Base-by-base conservation (phyloP, 2,888 invertebrate genomes). In the Latheticus oryzae region DNA sequence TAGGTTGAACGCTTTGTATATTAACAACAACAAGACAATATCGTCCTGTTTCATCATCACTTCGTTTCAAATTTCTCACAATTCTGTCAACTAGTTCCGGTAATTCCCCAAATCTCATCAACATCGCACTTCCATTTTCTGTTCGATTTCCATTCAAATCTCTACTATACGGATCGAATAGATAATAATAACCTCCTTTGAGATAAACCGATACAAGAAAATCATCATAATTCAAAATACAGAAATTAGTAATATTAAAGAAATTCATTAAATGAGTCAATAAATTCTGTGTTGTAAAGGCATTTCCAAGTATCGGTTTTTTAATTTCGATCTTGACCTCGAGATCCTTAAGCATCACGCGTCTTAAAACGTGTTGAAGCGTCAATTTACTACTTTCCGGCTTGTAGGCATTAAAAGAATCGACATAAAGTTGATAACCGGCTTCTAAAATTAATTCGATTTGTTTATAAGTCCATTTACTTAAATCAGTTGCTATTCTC, bases 111-210 rank as follows among this genome's bases (percentile, higher is more conserved):
- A 68, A 73, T 47, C 63, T 60, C 16, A 71, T 47, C 5, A 71
- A 63, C 5, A 68, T 63, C 0, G 72, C 73, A 8, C 57, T 61
- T 3, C 71, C 73, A 7, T 23, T 19, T 5, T 35, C 19, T 9
- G 24, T 13, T 28, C 24, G 47, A 8, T 66, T 66, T 0, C 84
- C 84, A 61, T 80, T 79, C 4, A 82, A 74, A 68, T 85, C 82
- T 0, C 85, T 73, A 57, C 83, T 82, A 32, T 80, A 81, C 0
- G 86, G 83, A 69, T 87, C 86, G 66, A 86, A 85, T 75, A 87
- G 76, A 73, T 84, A 87, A 72, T 79, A 87, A 0, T 81, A 81
- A 67, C 81, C 72, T 15, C 73, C 75, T 58, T 80, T 79, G 50
- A 79, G 78, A 16, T 86, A 84, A 0, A 87, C 78, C 0, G 84